These are phyloP conservation scores for Lasioglossum vierecki DNA, from an alignment of 2,888 invertebrate species.

Conservation along the genomic window DNA sequence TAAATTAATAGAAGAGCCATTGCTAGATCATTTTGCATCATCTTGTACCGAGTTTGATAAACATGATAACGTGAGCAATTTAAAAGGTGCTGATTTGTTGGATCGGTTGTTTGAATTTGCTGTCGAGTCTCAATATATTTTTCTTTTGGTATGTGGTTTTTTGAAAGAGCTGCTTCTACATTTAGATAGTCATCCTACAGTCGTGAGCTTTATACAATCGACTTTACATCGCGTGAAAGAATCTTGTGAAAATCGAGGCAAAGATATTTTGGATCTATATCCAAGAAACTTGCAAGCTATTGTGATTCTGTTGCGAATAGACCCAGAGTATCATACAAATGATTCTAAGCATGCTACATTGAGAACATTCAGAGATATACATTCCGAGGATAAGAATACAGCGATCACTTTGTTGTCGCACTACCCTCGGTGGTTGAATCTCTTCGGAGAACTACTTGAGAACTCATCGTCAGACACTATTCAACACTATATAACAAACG, in stretches of 20 bases:
- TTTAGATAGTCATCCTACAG: slow-evolving; percentile 65
- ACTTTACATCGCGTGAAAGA: slow-evolving; percentile 62
- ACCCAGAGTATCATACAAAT: slow-evolving; percentile 68
- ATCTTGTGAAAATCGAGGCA: slow-evolving; percentile 58
- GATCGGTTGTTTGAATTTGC: slow-evolving; percentile 65
- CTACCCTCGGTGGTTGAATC: slow-evolving; percentile 76
- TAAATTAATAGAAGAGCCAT: slow-evolving; percentile 75
- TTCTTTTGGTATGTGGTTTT: slow-evolving; percentile 68
- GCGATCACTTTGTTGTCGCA: slow-evolving; percentile 74
- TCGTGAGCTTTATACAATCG: slow-evolving; percentile 69
- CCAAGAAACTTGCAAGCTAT: slow-evolving; percentile 72
- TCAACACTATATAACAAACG: not conserved
- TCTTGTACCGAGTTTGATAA: slow-evolving; percentile 44
- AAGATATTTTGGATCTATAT: slow-evolving; percentile 77
- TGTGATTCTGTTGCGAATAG: slow-evolving; percentile 74
- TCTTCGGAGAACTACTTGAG: slow-evolving; percentile 48
- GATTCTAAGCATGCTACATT: slow-evolving; percentile 69
- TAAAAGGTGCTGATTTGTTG: slow-evolving; percentile 23
- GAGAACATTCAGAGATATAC: slow-evolving; percentile 65
- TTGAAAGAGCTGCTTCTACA: slow-evolving; percentile 73
- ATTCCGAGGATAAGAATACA: slow-evolving; percentile 62
- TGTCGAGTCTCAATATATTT: slow-evolving; percentile 69
- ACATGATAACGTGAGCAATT: slow-evolving; percentile 16
- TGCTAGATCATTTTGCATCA: slow-evolving; percentile 66
- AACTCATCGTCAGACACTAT: not conserved